Evolutionary conservation across 2,888 invertebrate genomes (phyloP).

Genomic region (Pollenia griseotomentosa): DNA sequence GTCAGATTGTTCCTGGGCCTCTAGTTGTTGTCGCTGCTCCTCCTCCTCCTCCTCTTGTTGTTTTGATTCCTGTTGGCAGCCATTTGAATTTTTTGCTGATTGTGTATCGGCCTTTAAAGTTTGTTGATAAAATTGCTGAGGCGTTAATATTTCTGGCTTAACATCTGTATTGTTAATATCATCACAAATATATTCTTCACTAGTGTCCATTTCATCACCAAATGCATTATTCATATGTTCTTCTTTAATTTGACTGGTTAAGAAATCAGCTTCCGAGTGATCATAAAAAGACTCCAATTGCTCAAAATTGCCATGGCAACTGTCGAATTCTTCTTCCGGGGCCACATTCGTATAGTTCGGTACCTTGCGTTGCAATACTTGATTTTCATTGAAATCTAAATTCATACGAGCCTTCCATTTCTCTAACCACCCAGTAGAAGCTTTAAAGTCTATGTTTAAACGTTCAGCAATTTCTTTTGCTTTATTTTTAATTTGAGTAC

Average conservation of each 20-base stretch:
- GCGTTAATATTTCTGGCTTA: conserved; percentile 33
- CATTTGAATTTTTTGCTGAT: neutral
- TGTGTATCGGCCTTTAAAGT: conserved; percentile 13
- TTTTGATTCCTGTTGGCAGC: neutral
- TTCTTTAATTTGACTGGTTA: conserved; percentile 23
- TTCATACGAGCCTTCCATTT: conserved; percentile 71
- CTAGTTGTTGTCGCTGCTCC: neutral
- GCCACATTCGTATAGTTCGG: conserved; percentile 24
- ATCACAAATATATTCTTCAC: conserved; percentile 18
- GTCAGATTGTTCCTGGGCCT: conserved; percentile 20
- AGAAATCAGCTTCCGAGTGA: conserved; percentile 1
- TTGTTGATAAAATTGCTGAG: conserved; percentile 59
- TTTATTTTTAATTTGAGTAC: conserved; percentile 56
- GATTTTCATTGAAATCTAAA: conserved; percentile 67
- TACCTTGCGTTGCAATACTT: conserved; percentile 56
- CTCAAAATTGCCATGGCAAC: neutral
- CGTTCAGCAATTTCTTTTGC: conserved; percentile 65
- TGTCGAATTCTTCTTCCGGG: conserved; percentile 1
- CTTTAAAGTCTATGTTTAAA: conserved; percentile 68
- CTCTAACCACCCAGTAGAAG: conserved; percentile 66
- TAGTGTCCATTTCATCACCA: conserved; percentile 5
- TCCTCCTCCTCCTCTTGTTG: neutral
- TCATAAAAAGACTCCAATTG: conserved; percentile 32
- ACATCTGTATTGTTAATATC: neutral
- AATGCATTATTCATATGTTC: conserved; percentile 20